Base-by-base conservation (phyloP, 2,113 vertebrate species). In the Regulus satrapa region DNA sequence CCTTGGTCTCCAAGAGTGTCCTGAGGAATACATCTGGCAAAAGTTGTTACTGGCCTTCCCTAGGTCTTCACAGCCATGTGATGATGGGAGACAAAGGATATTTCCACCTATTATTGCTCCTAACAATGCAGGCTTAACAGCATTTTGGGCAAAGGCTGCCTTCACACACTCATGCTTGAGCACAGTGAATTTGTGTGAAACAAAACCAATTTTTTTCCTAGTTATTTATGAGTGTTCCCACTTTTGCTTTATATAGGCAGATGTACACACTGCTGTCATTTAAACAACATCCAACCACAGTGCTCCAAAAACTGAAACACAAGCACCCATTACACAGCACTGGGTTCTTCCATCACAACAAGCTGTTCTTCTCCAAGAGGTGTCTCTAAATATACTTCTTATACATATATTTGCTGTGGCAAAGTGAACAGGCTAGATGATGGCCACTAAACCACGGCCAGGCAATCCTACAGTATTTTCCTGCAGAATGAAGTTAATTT, bases 1-100 rank as follows among this genome's bases (percentile, higher is more conserved):
- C 13, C 29, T 48, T 1, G 0, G 23, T 26, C 17, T 86, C 63
- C 25, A 18, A 6, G 31, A 13, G 4, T 6, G 9, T n/a, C 17
- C 32, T 24, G 32, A 64, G 24, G 36, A 79, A 61, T 23, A 19
- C 0, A 52, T 10, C 24, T 40, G 25, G n/a, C 21, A 67, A 77
- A 61, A 78, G 16, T 21, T 61, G 24, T 14, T 48, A 25, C 28
- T 69, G 31, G 21, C 54, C 36, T 46, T 52, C 46, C 18, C 8
- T 48, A 25, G 40, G 54, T 84, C 34, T 62, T 48, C 62, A 51
- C 2, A 59, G 43, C 13, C 66, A 59, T 43, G 18, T 14, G 26
- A 59, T 7, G 8, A 67, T 5, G 2, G 14, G 20, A 85, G 17
- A 61, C 0, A 1, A 56, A 23, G 8, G 48, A 48, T 18, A 90